Percentiles rank a stretch among this genome's conserved stretches.
Conservation (phyloP, 2,113 vertebrate species). For the Podocnemis expansa region DNA sequence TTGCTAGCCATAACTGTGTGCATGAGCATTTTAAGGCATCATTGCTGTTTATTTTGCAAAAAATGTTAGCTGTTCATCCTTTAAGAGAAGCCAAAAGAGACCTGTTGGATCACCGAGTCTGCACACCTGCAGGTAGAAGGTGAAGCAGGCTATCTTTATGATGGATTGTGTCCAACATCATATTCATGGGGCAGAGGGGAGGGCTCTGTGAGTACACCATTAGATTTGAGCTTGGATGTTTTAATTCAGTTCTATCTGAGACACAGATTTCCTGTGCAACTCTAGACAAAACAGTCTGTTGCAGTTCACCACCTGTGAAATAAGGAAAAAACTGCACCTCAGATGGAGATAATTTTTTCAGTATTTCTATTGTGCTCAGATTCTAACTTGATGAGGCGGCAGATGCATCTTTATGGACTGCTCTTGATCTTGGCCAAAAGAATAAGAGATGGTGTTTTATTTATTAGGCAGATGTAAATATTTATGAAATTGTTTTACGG, state of each 20-base stretch:
- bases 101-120: neutral
- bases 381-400: neutral
- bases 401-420: neutral
- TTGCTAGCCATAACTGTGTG: neutral
- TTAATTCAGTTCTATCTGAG: neutral
- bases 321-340: neutral
- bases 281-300: neutral
- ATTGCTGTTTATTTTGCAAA: neutral
- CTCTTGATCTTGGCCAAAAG: neutral
- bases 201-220: neutral
- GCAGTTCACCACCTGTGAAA: neutral
- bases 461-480: neutral
- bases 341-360: neutral
- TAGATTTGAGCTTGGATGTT: neutral
- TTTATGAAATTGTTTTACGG: neutral
- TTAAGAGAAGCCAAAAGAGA: neutral
- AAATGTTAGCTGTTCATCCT: neutral
- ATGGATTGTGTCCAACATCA: neutral
- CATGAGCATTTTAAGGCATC: neutral
- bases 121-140: neutral
- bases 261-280: neutral
- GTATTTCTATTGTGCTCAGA: neutral
- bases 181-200: neutral
- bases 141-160: neutral
- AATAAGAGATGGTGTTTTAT: neutral